Conservation (phyloP, 1,140 invertebrate genomes). For the Galleria mellonella region DNA sequence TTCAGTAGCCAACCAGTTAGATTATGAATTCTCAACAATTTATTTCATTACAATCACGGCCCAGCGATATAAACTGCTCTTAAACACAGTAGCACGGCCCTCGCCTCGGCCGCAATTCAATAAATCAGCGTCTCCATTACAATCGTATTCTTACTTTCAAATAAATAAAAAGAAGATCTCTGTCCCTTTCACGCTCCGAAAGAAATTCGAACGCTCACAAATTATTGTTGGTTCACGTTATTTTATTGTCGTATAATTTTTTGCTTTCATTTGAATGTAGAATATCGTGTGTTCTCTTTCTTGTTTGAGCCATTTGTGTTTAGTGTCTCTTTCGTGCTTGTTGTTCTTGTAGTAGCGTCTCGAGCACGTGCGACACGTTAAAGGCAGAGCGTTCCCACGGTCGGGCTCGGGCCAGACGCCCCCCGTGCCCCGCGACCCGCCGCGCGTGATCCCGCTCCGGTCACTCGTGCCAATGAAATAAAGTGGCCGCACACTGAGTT, state of each 20-base stretch:
- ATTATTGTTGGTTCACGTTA: slow-evolving; percentile 58
- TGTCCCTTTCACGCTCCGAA: slow-evolving; percentile 47
- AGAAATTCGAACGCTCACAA: slow-evolving; percentile 55
- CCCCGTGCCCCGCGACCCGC: slow-evolving; percentile 23
- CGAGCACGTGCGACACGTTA: slow-evolving; percentile 70
- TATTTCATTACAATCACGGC: slow-evolving; percentile 40
- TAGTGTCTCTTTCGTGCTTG: slow-evolving; percentile 20
- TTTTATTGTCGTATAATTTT: slow-evolving; percentile 62
- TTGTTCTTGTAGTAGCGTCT: slow-evolving; percentile 49
- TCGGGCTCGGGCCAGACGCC: slow-evolving; percentile 47
- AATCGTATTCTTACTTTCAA: slow-evolving; percentile 48
- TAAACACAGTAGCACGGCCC: slow-evolving; percentile 45
- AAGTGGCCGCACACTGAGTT: slow-evolving; percentile 61
- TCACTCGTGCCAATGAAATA: slow-evolving; percentile 67
- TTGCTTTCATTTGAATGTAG: slow-evolving; percentile 29
- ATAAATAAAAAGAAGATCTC: slow-evolving; percentile 40
- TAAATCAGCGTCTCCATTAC: slow-evolving; percentile 58
- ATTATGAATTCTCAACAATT: slow-evolving; percentile 37
- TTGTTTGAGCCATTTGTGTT: slow-evolving; percentile 13
- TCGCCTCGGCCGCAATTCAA: slow-evolving; percentile 24
- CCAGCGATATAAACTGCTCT: slow-evolving; percentile 30
- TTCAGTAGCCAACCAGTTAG: slow-evolving; percentile 5
- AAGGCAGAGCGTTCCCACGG: slow-evolving; percentile 71
- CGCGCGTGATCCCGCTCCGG: slow-evolving; percentile 59
- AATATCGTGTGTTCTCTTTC: slow-evolving; percentile 14